Evolutionary conservation across 2,888 invertebrate genomes (phyloP).

Genomic region (Chalcis sispes): DNA sequence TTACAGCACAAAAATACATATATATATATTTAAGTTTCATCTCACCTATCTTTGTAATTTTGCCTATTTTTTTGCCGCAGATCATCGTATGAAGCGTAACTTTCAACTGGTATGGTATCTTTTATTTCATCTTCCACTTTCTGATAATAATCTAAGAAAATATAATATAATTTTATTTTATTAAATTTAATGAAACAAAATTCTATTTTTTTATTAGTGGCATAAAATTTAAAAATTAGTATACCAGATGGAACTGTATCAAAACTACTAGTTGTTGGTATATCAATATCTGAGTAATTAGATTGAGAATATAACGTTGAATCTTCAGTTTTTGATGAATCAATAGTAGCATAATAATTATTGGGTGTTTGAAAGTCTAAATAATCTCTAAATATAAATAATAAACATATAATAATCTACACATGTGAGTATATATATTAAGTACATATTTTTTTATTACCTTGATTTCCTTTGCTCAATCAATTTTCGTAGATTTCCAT

Average conservation of each 20-base stretch:
- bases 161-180: not conserved
- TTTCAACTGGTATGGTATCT: not conserved
- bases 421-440: too few relatives aligned
- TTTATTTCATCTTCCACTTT: not conserved
- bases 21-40: not conserved
- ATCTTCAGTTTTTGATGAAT: not conserved
- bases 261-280: conserved; percentile 47
- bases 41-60: conserved; percentile 51
- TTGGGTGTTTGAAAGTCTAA: not conserved
- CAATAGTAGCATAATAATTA: conserved; percentile 7
- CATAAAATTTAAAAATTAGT: not conserved
- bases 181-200: not conserved
- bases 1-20: not conserved
- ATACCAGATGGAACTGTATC: conserved; percentile 53
- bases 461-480: conserved; percentile 3
- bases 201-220: too few relatives aligned
- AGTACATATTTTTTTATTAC: too few relatives aligned
- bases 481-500: conserved; percentile 47
- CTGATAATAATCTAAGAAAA: conserved; percentile 41
- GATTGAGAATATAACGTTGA: not conserved
- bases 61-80: conserved; percentile 57
- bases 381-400: conserved; percentile 17
- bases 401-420: not conserved
- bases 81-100: conserved; percentile 55
- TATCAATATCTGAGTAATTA: conserved; percentile 52